phyloP scores from a whole-genome alignment of 2,113 vertebrate species.

The Dicentrarchus labrax region DNA sequence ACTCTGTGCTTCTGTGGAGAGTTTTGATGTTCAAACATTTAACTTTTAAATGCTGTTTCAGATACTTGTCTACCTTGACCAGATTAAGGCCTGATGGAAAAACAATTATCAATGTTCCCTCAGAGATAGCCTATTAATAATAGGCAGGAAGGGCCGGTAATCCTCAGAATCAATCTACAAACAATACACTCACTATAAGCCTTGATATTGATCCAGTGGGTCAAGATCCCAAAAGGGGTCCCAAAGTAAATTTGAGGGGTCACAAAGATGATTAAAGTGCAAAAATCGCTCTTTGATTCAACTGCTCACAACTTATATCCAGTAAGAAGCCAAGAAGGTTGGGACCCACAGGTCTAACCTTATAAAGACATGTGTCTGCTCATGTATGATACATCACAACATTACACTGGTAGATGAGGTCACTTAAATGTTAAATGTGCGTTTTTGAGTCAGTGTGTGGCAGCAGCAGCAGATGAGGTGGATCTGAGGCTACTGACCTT shows the following conservation, averaged over 20 bases:
- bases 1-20: too few species aligned
- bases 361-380: not conserved
- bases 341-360: not conserved
- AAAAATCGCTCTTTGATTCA: too few species aligned
- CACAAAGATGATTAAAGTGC: not conserved
- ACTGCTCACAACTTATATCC: not conserved
- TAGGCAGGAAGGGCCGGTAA: not conserved
- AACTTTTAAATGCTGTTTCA: not conserved
- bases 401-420: not conserved
- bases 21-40: too few species aligned
- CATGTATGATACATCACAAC: not conserved
- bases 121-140: not conserved
- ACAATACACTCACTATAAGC: not conserved
- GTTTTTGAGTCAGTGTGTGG: not conserved
- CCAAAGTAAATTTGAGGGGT: not conserved
- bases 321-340: too few species aligned
- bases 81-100: not conserved
- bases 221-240: not conserved
- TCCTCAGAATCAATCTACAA: not conserved
- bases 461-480: constrained; percentile 9
- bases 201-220: not conserved
- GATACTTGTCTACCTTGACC: not conserved
- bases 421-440: not conserved
- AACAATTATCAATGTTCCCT: not conserved
- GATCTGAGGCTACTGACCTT: constrained; percentile 73